A percentile compares a stretch with the other conserved stretches of the same genome.
phyloP scores from a whole-genome alignment of 2,888 invertebrate genomes.

The Flexamia atlantica region DNA sequence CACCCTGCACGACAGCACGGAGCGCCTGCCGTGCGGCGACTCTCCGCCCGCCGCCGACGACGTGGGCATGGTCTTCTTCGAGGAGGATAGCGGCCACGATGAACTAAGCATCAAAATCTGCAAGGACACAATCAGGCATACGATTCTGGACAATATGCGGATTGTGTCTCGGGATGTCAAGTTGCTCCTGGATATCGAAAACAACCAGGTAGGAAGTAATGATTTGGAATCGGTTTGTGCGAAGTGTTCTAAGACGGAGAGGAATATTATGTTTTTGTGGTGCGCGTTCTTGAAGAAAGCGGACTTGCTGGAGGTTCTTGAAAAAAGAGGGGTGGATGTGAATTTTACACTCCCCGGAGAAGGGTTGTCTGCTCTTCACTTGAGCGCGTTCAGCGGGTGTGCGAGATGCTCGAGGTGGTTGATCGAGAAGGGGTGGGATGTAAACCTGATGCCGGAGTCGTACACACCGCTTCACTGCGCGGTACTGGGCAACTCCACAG shows the following conservation, averaged over 20 bases:
- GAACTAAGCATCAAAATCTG: conserved; percentile 74
- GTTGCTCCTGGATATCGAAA: conserved; percentile 86
- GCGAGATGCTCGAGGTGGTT: conserved; percentile 83
- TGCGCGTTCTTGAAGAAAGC: conserved; percentile 84
- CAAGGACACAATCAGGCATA: conserved; percentile 83
- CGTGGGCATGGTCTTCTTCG: conserved; percentile 51
- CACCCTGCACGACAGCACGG: conserved; percentile 36
- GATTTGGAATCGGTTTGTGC: conserved; percentile 72
- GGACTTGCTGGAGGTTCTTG: conserved; percentile 81
- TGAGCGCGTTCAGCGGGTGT: conserved; percentile 89
- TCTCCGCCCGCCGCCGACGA: conserved; percentile 58
- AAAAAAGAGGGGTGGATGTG: conserved; percentile 84
- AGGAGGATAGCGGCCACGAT: conserved; percentile 67
- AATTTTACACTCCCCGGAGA: conserved; percentile 83
- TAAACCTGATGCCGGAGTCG: conserved; percentile 83
- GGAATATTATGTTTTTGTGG: conserved; percentile 80
- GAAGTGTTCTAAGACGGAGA: conserved; percentile 38
- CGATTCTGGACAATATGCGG: conserved; percentile 86
- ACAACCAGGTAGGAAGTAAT: conserved; percentile 79
- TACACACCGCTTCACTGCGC: conserved; percentile 93
- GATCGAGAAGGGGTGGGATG: conserved; percentile 82
- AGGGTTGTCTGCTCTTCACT: conserved; percentile 84
- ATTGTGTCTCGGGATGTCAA: conserved; percentile 82
- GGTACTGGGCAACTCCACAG: conserved; percentile 91
- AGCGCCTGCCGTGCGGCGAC: conserved; percentile 63